Conservation (phyloP, 1,140 invertebrate species). For the Dendroctonus valens region DNA sequence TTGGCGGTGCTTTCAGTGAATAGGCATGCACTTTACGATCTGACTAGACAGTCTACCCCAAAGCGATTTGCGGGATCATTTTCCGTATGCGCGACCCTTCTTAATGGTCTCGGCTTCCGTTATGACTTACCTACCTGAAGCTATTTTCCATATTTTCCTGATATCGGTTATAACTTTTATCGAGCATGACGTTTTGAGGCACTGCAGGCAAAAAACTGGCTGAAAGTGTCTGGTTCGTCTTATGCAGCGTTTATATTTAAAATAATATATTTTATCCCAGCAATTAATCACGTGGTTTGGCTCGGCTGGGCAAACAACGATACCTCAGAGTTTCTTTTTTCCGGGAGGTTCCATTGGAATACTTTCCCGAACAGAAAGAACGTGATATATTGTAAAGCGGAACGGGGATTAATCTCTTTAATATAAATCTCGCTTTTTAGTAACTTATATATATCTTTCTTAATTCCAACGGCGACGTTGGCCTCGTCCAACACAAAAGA, state of each 20-base stretch:
- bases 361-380: slow-evolving; percentile 2
- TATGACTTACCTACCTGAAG: slow-evolving; percentile 3
- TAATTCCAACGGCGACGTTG: slow-evolving; percentile 1
- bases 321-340: background rate
- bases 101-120: slow-evolving; percentile 6
- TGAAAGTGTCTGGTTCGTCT: too few species aligned
- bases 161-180: too few species aligned
- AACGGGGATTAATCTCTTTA: slow-evolving; percentile 1
- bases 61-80: slow-evolving; percentile 7
- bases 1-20: too few species aligned
- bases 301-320: too few species aligned
- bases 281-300: too few species aligned
- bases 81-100: slow-evolving; percentile 6
- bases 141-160: background rate
- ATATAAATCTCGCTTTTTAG: slow-evolving; percentile 15
- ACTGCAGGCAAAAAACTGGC: too few species aligned
- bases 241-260: too few species aligned
- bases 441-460: slow-evolving; percentile 8
- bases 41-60: background rate
- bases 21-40: too few species aligned
- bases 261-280: too few species aligned
- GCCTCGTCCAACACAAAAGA: slow-evolving; percentile 1
- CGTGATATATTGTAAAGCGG: slow-evolving; percentile 10
- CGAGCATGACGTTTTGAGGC: background rate
- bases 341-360: background rate